phyloP scores from a whole-genome alignment of 2,888 invertebrate genomes.

The Anoplius nigerrimus region DNA sequence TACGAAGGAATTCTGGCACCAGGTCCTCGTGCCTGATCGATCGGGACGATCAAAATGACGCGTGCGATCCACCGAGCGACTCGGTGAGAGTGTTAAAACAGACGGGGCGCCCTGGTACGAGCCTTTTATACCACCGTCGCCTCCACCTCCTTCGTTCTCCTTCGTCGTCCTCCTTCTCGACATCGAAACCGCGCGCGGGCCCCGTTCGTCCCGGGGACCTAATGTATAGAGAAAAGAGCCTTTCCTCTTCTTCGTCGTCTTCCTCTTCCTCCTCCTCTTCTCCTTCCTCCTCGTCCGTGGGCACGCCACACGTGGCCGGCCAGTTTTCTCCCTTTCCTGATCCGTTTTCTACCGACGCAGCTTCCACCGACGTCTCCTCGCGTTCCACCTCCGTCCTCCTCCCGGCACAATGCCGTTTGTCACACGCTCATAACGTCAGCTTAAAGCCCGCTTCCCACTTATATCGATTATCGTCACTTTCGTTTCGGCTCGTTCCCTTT shows the following conservation, averaged over 20 bases:
- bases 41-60: slow-evolving; percentile 30
- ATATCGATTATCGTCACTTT: no score
- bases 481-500: no score
- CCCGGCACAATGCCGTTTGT: no score
- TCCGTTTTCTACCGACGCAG: not conserved
- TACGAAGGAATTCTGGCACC: slow-evolving; percentile 26
- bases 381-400: no score
- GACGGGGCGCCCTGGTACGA: slow-evolving; percentile 66
- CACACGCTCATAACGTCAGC: no score
- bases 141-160: slow-evolving; percentile 60
- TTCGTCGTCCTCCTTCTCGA: slow-evolving; percentile 53
- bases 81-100: slow-evolving; percentile 72
- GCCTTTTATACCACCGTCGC: slow-evolving; percentile 70
- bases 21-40: slow-evolving; percentile 24
- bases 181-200: slow-evolving; percentile 3
- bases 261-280: slow-evolving; percentile 8
- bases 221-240: slow-evolving; percentile 8
- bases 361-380: no score
- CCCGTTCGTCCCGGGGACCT: slow-evolving; percentile 26
- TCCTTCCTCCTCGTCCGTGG: slow-evolving; percentile 18
- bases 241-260: slow-evolving; percentile 23
- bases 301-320: not conserved
- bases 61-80: slow-evolving; percentile 60
- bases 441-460: no score
- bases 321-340: slow-evolving; percentile 56